Evolutionary conservation across 1,140 invertebrate genomes (phyloP).

Genomic region (Papilio polyxenes): DNA sequence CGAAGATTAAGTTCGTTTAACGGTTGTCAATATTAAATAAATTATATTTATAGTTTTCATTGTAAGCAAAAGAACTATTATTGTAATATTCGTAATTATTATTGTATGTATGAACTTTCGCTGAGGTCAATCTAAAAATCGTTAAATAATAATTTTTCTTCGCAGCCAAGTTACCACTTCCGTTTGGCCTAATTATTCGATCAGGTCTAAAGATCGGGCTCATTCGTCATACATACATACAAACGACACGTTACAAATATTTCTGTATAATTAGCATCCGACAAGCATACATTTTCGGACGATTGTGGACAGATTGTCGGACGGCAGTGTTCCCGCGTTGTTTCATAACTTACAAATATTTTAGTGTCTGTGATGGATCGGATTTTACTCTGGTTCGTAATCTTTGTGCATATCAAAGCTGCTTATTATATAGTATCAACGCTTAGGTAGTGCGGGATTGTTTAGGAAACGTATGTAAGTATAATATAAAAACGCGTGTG

Average conservation of each 20-base stretch:
- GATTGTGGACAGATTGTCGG: constrained; percentile 43
- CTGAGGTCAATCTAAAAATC: not conserved
- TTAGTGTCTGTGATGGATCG: constrained; percentile 66
- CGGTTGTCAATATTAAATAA: no score
- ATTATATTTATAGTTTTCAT: no score
- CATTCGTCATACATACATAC: constrained; percentile 26
- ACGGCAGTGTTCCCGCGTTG: constrained; percentile 52
- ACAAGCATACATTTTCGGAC: constrained; percentile 38
- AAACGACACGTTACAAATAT: constrained; percentile 6
- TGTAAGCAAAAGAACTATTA: not conserved
- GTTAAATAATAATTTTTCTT: not conserved
- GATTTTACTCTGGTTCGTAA: constrained; percentile 47
- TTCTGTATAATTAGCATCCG: not conserved
- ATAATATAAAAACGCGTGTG: not conserved
- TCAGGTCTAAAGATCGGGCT: constrained; percentile 4
- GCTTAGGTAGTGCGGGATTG: not conserved
- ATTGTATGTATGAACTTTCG: not conserved
- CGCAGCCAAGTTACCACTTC: not conserved
- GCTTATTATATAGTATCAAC: constrained; percentile 40
- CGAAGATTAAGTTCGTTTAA: not conserved
- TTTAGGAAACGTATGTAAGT: not conserved
- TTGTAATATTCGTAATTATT: not conserved
- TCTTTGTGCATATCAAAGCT: constrained; percentile 58
- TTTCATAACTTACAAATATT: constrained; percentile 60
- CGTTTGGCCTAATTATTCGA: constrained; percentile 32